phyloP scores from a whole-genome alignment of 2,888 invertebrate species.

The Acanthoscelides obtectus region DNA sequence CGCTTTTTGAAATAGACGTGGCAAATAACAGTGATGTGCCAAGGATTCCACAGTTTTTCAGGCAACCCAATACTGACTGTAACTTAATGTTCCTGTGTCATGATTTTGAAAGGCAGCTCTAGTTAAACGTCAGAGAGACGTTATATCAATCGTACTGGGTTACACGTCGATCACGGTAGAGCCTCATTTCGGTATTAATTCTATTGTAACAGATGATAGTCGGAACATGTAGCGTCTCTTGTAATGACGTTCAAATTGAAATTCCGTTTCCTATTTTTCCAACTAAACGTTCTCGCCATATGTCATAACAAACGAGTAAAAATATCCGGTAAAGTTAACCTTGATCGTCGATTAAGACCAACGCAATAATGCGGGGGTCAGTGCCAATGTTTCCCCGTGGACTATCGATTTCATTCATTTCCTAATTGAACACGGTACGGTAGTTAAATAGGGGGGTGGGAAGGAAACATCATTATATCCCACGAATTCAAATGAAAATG shows the following conservation, averaged over 20 bases:
- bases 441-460: not conserved
- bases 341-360: not conserved
- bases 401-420: not conserved
- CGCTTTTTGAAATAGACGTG: too few relatives aligned
- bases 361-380: not conserved
- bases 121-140: too few relatives aligned
- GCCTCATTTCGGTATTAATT: too few relatives aligned
- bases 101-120: too few relatives aligned
- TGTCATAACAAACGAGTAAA: not conserved
- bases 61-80: too few relatives aligned
- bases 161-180: too few relatives aligned
- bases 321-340: not conserved
- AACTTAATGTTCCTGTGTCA: too few relatives aligned
- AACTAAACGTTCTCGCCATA: not conserved
- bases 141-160: too few relatives aligned
- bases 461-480: not conserved
- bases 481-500: not conserved
- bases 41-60: too few relatives aligned
- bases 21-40: too few relatives aligned
- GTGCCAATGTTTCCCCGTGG: not conserved
- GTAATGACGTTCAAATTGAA: not conserved
- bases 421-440: not conserved
- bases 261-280: not conserved
- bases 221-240: too few relatives aligned
- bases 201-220: too few relatives aligned